Percentiles rank a stretch among this genome's conserved stretches.
Evolutionary conservation across 2,797 vertebrate species (phyloP).

Genomic region (Diceros bicornis): DNA sequence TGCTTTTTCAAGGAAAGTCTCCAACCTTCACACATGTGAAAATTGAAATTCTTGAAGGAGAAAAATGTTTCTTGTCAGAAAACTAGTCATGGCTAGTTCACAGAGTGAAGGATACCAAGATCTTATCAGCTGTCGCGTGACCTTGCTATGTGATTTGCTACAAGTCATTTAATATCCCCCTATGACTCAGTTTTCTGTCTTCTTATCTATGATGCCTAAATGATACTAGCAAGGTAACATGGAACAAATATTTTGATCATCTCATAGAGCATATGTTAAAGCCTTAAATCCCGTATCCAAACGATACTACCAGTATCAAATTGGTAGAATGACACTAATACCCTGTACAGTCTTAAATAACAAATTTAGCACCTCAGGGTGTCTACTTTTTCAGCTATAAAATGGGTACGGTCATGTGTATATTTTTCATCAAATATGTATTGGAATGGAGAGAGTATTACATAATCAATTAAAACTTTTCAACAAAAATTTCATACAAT

Average conservation of each 20-base stretch:
- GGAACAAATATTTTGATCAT: constrained; percentile 23
- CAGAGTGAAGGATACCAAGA: constrained; percentile 24
- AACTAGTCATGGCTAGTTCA: constrained; percentile 42
- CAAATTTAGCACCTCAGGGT: background rate
- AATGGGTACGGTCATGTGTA: constrained; percentile 40
- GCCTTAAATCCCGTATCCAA: constrained; percentile 5
- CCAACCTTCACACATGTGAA: constrained; percentile 62
- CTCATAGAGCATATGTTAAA: constrained; percentile 6
- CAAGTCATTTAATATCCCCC: constrained; percentile 35
- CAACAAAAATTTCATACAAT: constrained; percentile 7
- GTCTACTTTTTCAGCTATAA: constrained; percentile 26
- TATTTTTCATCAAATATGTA: constrained; percentile 31
- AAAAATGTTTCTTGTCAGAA: constrained; percentile 66
- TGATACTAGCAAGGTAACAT: constrained; percentile 32
- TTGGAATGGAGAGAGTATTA: background rate
- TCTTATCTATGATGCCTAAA: constrained; percentile 3
- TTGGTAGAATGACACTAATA: background rate
- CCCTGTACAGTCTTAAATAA: background rate
- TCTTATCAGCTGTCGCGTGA: constrained; percentile 30
- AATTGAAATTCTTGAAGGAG: constrained; percentile 39
- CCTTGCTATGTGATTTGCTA: background rate
- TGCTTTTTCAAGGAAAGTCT: constrained; percentile 44
- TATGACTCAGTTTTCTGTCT: constrained; percentile 20
- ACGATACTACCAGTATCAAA: background rate
- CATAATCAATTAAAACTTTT: constrained; percentile 31